phyloP scores from a whole-genome alignment of 2,888 invertebrate species.

The Eristalis intricaria region DNA sequence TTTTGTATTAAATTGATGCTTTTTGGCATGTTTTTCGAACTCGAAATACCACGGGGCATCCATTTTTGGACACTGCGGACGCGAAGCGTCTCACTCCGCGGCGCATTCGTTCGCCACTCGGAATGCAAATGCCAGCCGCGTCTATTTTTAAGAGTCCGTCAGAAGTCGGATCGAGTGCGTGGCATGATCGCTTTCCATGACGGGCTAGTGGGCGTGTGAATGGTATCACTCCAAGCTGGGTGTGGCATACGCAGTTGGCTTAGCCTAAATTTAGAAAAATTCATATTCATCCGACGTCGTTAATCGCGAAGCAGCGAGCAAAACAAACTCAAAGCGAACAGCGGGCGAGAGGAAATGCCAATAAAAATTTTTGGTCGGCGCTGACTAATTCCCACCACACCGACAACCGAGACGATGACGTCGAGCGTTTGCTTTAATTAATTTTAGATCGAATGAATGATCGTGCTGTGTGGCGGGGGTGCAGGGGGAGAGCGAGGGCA shows the following conservation, averaged over 20 bases:
- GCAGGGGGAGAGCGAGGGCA: background rate
- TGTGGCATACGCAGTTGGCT: constrained; percentile 25
- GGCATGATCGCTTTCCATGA: background rate
- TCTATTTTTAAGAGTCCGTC: background rate
- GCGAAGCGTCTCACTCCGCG: background rate
- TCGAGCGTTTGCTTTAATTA: background rate
- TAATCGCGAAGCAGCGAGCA: background rate
- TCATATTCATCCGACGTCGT: background rate
- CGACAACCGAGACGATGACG: background rate
- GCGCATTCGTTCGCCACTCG: background rate
- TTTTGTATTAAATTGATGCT: background rate
- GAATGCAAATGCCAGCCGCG: background rate
- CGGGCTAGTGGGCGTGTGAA: background rate
- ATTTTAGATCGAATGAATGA: background rate
- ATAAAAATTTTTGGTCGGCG: background rate
- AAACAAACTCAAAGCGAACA: background rate
- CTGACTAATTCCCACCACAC: background rate
- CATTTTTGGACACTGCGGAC: background rate
- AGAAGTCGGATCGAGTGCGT: background rate
- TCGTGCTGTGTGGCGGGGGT: background rate
- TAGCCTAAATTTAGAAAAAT: constrained; percentile 5
- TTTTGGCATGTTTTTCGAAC: background rate
- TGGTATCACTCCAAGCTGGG: constrained; percentile 4
- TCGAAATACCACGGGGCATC: background rate
- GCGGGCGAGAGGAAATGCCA: background rate